These are phyloP conservation scores for Gonioctena quinquepunctata DNA, from an alignment of 1,140 invertebrate species.

Conservation along the genomic window DNA sequence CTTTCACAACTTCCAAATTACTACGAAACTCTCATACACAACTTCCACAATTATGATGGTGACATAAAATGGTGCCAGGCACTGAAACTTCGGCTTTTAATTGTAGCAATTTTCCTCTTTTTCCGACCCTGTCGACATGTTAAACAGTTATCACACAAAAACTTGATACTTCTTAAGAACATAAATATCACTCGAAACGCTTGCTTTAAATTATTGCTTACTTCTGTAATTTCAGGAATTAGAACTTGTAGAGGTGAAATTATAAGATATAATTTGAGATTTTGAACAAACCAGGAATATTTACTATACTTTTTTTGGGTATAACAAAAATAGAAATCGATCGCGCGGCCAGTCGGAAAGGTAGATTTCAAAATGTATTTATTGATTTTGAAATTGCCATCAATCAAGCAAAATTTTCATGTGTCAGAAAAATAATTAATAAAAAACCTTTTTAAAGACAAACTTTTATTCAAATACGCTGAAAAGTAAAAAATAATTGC, in stretches of 20 bases:
- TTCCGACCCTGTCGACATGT: background rate
- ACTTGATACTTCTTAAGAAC: background rate
- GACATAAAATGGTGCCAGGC: constrained; percentile 17
- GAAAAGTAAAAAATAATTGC: too few relatives aligned
- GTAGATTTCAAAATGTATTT: too few relatives aligned
- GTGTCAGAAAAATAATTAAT: too few relatives aligned
- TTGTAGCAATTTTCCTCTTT: constrained; percentile 13
- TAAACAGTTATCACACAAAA: background rate
- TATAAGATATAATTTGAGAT: too few relatives aligned
- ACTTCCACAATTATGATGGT: constrained; percentile 11
- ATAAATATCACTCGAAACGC: background rate
- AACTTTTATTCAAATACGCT: too few relatives aligned
- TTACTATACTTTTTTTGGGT: too few relatives aligned
- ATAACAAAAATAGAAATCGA: too few relatives aligned
- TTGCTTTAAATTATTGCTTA: background rate
- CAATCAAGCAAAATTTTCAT: too few relatives aligned
- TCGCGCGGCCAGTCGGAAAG: too few relatives aligned
- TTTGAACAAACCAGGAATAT: too few relatives aligned
- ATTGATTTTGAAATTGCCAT: too few relatives aligned
- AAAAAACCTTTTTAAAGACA: too few relatives aligned
- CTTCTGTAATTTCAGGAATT: background rate
- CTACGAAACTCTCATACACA: background rate
- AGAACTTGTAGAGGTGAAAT: background rate
- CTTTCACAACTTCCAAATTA: background rate
- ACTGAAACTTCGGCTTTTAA: constrained; percentile 20